A percentile compares a stretch with the other conserved stretches of the same genome.
Evolutionary conservation across 2,797 vertebrate genomes (phyloP).

Genomic region (Alexandromys oeconomus): DNA sequence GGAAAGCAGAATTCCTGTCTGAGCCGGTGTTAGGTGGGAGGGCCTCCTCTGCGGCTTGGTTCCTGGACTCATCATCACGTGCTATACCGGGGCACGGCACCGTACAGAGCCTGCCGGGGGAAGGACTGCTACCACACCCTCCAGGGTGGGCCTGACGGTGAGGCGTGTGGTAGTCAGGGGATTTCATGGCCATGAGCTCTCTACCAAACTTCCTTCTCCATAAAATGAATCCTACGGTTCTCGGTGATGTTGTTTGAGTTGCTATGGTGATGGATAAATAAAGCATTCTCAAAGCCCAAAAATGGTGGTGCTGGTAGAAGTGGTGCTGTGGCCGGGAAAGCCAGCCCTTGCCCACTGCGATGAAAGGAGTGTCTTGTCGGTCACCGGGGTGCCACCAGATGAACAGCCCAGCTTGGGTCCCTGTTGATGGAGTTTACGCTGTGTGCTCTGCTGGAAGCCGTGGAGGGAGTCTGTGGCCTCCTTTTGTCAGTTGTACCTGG

Average conservation of each 20-base stretch:
- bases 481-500: neutral
- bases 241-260: neutral
- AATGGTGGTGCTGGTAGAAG: neutral
- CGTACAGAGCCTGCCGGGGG: rapidly evolving
- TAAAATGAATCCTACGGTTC: neutral
- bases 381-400: neutral
- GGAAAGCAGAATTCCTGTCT: conserved; percentile 36
- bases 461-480: neutral
- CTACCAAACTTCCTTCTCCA: neutral
- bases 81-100: neutral
- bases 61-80: neutral
- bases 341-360: neutral
- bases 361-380: neutral
- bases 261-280: conserved; percentile 58
- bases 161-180: neutral
- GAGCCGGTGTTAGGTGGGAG: neutral
- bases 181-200: neutral
- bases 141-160: neutral
- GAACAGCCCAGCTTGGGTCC: neutral
- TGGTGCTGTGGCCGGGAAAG: neutral
- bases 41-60: too few species aligned
- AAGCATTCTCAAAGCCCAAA: neutral
- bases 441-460: neutral
- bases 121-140: neutral
- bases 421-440: neutral